Evolutionary conservation across 2,113 vertebrate genomes (phyloP).

Genomic region (Beaufortia kweichowensis): DNA sequence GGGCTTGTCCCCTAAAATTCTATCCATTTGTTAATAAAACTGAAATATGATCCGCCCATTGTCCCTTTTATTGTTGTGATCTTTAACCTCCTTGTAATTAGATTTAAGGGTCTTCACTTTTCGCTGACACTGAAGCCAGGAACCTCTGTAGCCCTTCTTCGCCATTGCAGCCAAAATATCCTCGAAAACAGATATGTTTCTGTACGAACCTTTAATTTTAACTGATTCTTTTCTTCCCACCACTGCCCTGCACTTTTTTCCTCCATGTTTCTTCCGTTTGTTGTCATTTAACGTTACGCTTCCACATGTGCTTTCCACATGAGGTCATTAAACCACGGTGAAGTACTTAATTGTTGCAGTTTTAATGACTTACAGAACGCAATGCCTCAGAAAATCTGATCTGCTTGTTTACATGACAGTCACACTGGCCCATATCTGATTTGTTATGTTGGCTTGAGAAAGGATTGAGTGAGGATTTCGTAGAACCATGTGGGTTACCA

Average conservation of each 20-base stretch:
- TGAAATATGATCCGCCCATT: neutral
- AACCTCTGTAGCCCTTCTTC: neutral
- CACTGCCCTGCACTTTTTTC: too few species aligned
- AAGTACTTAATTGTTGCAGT: too few species aligned
- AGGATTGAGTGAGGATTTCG: too few species aligned
- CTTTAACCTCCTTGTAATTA: neutral
- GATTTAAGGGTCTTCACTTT: neutral
- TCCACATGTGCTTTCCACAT: too few species aligned
- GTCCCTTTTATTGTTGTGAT: neutral
- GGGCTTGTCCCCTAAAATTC: neutral
- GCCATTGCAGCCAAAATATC: neutral
- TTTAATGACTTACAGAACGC: too few species aligned
- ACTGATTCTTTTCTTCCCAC: neutral
- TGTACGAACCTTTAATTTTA: neutral
- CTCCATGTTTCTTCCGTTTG: too few species aligned
- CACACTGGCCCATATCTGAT: neutral
- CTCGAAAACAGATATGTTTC: neutral
- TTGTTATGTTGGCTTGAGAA: too few species aligned
- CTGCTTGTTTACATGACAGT: too few species aligned
- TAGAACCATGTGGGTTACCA: too few species aligned
- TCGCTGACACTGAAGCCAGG: neutral
- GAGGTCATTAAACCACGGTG: too few species aligned
- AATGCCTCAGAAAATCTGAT: too few species aligned
- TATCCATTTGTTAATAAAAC: neutral
- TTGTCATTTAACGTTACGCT: too few species aligned